A percentile compares a stretch with the other conserved stretches of the same genome.
Evolutionary conservation across 2,113 vertebrate genomes (phyloP).

Genomic region (Pygoscelis adeliae): DNA sequence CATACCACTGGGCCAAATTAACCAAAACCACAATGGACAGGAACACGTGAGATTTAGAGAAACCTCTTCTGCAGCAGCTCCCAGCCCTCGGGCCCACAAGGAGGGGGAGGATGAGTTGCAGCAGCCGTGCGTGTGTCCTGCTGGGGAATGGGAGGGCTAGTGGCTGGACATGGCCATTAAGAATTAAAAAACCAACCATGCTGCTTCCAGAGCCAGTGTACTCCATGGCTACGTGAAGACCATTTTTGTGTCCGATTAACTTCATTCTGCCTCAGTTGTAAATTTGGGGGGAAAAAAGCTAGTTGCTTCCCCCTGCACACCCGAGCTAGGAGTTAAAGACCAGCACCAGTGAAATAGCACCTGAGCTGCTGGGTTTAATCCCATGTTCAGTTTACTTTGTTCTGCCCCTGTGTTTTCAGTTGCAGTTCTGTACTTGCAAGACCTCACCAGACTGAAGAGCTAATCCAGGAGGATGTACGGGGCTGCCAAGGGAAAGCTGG

Average conservation of each 20-base stretch:
- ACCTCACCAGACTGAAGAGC: background rate
- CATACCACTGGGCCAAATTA: background rate
- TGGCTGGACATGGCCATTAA: background rate
- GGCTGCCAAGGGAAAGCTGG: background rate
- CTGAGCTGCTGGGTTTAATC: background rate
- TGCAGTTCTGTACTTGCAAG: background rate
- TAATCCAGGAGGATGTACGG: rapidly evolving
- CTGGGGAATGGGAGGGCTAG: background rate
- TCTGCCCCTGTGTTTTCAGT: background rate
- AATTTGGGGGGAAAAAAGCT: background rate
- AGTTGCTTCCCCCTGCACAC: background rate
- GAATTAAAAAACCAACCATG: background rate
- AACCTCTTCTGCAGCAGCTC: background rate
- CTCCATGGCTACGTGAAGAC: rapidly evolving
- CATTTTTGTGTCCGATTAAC: background rate
- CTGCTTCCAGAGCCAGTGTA: background rate
- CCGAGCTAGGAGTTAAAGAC: background rate
- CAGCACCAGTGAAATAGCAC: background rate
- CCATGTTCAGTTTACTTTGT: background rate
- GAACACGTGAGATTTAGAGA: background rate
- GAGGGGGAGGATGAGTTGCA: background rate
- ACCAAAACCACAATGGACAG: background rate
- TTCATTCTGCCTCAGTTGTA: background rate
- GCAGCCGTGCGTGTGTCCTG: background rate
- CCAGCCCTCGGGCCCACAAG: rapidly evolving